A percentile compares a stretch with the other conserved stretches of the same genome.
phyloP scores from a whole-genome alignment of 2,113 vertebrate species.

The Dunckerocampus dactyliophorus region DNA sequence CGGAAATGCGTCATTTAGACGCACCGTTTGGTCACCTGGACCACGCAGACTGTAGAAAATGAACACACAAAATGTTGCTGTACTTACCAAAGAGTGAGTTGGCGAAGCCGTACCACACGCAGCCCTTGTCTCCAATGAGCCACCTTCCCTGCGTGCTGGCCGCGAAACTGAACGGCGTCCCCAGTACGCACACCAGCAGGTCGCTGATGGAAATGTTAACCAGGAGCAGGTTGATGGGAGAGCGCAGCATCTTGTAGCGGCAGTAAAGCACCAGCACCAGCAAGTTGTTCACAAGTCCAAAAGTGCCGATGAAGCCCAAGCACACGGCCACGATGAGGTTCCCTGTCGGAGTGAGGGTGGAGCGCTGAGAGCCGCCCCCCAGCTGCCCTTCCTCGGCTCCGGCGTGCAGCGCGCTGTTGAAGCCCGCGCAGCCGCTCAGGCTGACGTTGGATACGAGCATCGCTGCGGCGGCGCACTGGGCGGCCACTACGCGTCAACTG shows the following conservation, averaged over 20 bases:
- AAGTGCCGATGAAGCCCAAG: conserved; percentile 69
- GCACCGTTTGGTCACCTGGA: neutral
- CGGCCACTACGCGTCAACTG: conserved; percentile 16
- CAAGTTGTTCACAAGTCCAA: conserved; percentile 76
- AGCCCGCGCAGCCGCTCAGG: conserved; percentile 62
- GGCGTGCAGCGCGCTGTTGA: conserved; percentile 60
- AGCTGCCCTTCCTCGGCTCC: conserved; percentile 50
- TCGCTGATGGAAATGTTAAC: conserved; percentile 80
- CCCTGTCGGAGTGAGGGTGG: conserved; percentile 68
- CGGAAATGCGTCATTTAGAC: neutral
- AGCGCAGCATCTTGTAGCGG: conserved; percentile 75
- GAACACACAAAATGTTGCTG: neutral
- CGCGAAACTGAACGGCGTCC: conserved; percentile 81
- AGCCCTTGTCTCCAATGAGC: conserved; percentile 76
- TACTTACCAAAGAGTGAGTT: conserved; percentile 80
- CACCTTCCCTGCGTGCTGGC: conserved; percentile 76
- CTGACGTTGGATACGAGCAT: conserved; percentile 71
- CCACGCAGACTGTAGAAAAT: neutral
- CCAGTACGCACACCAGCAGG: conserved; percentile 78
- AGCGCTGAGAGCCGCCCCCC: conserved; percentile 41
- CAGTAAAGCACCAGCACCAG: conserved; percentile 79
- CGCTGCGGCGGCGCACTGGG: conserved; percentile 35
- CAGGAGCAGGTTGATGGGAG: conserved; percentile 81
- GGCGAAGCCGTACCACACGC: conserved; percentile 82
- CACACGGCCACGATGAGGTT: conserved; percentile 73